Evolutionary conservation across 2,797 vertebrate genomes (phyloP).

Genomic region (Acrossocheilus wenchowensis): DNA sequence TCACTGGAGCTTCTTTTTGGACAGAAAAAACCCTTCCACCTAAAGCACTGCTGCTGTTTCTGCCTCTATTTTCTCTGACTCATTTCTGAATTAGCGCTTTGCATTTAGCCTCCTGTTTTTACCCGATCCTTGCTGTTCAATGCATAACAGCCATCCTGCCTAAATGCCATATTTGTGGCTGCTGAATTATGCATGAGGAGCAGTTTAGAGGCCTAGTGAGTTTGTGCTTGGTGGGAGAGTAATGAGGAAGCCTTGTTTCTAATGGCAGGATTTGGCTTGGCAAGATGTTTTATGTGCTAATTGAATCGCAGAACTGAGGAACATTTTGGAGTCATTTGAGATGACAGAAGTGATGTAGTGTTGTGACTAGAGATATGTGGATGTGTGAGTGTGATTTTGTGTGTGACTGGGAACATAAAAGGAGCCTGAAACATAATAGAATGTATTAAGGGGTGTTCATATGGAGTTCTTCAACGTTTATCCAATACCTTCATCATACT

Average conservation of each 20-base stretch:
- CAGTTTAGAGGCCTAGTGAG: slow-evolving; percentile 82
- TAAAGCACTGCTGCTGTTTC: neutral
- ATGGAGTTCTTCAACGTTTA: neutral
- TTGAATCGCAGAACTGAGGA: slow-evolving; percentile 84
- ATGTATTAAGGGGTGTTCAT: neutral
- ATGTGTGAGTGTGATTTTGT: slow-evolving; percentile 24
- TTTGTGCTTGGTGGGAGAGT: slow-evolving; percentile 79
- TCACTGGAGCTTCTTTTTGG: neutral
- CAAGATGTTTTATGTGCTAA: slow-evolving; percentile 86
- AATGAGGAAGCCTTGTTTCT: slow-evolving; percentile 88
- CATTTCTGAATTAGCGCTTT: slow-evolving; percentile 25
- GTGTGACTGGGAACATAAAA: slow-evolving; percentile 27
- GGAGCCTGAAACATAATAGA: slow-evolving; percentile 33
- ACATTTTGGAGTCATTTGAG: slow-evolving; percentile 36
- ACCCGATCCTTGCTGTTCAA: slow-evolving; percentile 56
- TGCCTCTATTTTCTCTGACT: neutral
- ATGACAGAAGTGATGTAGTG: slow-evolving; percentile 37
- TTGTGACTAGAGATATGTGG: slow-evolving; percentile 28
- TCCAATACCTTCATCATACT: neutral
- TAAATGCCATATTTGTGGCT: slow-evolving; percentile 64
- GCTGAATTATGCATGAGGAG: slow-evolving; percentile 88
- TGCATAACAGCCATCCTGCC: slow-evolving; percentile 53
- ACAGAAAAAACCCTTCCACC: neutral
- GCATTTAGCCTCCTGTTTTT: slow-evolving; percentile 49
- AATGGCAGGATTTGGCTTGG: slow-evolving; percentile 88